A percentile compares a stretch with the other conserved stretches of the same genome.
Conservation (phyloP, 2,888 invertebrate species). For the Agriopis leucophaearia region DNA sequence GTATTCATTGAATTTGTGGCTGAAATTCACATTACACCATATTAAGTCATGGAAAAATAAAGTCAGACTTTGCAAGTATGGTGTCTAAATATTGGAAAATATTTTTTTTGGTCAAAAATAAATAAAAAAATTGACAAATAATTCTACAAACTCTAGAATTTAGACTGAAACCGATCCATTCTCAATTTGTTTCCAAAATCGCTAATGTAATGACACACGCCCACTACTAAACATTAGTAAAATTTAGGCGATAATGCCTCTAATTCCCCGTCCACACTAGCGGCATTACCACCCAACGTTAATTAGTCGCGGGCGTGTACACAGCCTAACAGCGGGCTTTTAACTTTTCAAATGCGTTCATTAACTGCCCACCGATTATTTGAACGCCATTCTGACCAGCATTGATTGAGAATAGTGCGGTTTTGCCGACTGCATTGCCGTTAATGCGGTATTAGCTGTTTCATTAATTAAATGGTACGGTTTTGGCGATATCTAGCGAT, state of each 20-base stretch:
- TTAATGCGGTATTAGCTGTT: constrained; percentile 56
- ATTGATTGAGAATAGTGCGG: constrained; percentile 71
- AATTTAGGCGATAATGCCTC: constrained; percentile 81
- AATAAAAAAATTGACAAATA: not conserved
- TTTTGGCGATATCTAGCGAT: constrained; percentile 42
- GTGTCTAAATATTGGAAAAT: not conserved
- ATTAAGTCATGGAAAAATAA: not conserved
- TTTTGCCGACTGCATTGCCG: constrained; percentile 54
- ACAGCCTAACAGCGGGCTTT: constrained; percentile 76
- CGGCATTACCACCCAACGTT: constrained; percentile 72
- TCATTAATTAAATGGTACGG: constrained; percentile 60
- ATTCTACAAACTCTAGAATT: not conserved
- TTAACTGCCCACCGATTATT: constrained; percentile 75
- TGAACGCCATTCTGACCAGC: constrained; percentile 59
- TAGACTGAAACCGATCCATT: constrained; percentile 8
- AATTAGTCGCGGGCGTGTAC: constrained; percentile 74
- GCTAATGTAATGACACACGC: constrained; percentile 52
- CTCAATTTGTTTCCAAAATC: constrained; percentile 39
- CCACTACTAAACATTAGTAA: constrained; percentile 83
- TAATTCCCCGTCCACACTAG: constrained; percentile 78
- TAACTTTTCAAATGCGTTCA: constrained; percentile 84
- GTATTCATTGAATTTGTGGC: too few relatives aligned
- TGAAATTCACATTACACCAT: not conserved
- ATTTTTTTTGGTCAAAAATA: not conserved
- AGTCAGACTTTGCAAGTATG: not conserved